Base-by-base conservation (phyloP, 2,888 invertebrate species). In the Tenthredo distinguenda region DNA sequence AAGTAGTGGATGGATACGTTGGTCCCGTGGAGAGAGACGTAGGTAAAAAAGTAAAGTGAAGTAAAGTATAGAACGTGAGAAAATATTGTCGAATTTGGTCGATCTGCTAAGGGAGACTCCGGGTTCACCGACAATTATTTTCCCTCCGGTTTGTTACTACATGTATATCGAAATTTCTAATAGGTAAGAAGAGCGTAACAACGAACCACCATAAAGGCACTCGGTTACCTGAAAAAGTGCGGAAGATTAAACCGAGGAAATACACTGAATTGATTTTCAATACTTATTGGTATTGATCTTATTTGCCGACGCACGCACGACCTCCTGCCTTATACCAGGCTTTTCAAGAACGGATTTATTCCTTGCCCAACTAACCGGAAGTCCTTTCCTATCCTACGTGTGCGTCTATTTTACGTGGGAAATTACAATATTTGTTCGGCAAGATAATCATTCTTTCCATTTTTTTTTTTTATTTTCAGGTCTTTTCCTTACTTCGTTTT, bases 191-290 rank as follows among this genome's bases (percentile, higher is more conserved):
- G 15, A 2, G 47, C 15, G 47, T 47, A 47, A 47, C 15, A 47
- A 12, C 15, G 43, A 40, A 43, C 1, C 5, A 74, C 9, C n/a
- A 26, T 68, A 15, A 0, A 68, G 34, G 26, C 68, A 68, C 34
- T 34, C 62, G 10, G 5, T 68, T 34, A 68, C 68, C 68, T 68
- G 68, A 34, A 34, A 68, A 34, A 26, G 4, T 21, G n/a, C 9
- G 21, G 21, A n/a, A 50, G 81, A 81, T 81, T 81, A 81, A 40
- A 6, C 81, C 62, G 21, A 81, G 81, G 81, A 81, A 81, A 81
- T 81, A 81, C 81, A 81, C 58, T 62, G 81, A 81, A 81, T 81
- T 81, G 81, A 81, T 81, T 81, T 18, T 81, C 81, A 81, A 81
- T 81, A 62, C 81, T 62, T 43, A 74, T 74, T 43, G 43, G 21